phyloP scores from a whole-genome alignment of 2,888 invertebrate species.

The Yponomeuta evonymella region DNA sequence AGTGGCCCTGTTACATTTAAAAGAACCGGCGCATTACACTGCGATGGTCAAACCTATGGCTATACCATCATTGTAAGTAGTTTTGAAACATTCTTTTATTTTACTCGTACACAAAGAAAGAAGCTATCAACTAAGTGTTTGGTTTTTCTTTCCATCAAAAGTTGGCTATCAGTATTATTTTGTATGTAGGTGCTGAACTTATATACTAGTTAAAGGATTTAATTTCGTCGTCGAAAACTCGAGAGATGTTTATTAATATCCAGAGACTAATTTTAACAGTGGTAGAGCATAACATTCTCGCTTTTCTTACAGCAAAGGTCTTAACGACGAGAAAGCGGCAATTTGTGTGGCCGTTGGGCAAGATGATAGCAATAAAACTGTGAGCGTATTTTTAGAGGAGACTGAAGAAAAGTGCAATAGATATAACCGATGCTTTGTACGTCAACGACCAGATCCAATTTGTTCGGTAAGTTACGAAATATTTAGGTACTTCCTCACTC shows the following conservation, averaged over 20 bases:
- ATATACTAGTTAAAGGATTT: too few relatives aligned
- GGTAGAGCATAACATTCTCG: neutral
- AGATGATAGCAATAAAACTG: slow-evolving; percentile 66
- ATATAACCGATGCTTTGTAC: slow-evolving; percentile 74
- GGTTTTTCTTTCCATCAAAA: too few relatives aligned
- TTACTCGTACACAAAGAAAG: neutral
- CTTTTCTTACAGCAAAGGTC: slow-evolving; percentile 33
- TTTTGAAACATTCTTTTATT: neutral
- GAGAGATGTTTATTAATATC: too few relatives aligned
- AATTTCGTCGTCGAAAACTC: too few relatives aligned
- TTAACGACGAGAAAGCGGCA: slow-evolving; percentile 47
- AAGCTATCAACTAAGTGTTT: too few relatives aligned
- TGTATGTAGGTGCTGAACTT: too few relatives aligned
- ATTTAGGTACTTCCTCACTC: too few relatives aligned
- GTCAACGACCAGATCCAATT: slow-evolving; percentile 38
- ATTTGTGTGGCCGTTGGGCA: slow-evolving; percentile 79
- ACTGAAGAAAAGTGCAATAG: slow-evolving; percentile 64
- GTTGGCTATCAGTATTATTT: too few relatives aligned
- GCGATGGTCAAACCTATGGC: slow-evolving; percentile 81
- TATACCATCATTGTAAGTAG: slow-evolving; percentile 66
- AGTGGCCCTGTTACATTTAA: slow-evolving; percentile 79
- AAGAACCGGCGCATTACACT: slow-evolving; percentile 73
- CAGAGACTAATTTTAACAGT: too few relatives aligned
- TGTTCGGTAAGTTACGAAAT: slow-evolving; percentile 50
- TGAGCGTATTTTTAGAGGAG: slow-evolving; percentile 68